Conservation (phyloP, 2,797 vertebrate genomes). For the Perodicticus potto region DNA sequence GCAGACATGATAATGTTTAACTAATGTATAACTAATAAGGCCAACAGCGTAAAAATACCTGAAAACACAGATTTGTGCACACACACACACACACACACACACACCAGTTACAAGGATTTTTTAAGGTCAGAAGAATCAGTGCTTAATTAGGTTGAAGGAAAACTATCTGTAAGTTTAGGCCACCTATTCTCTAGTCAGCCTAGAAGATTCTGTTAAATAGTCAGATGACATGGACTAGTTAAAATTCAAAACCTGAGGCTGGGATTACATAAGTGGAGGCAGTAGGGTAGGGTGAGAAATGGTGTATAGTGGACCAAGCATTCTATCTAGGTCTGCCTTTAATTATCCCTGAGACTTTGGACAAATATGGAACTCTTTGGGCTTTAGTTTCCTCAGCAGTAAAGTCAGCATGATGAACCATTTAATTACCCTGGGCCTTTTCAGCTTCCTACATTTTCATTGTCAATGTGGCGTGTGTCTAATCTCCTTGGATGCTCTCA, state of each 20-base stretch:
- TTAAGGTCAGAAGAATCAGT: slow-evolving; percentile 26
- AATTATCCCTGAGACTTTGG: neutral
- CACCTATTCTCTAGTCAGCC: neutral
- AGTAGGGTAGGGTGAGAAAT: neutral
- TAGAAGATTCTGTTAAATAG: slow-evolving; percentile 20
- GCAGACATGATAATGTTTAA: neutral
- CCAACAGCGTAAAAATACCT: slow-evolving; percentile 1
- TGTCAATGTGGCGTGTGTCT: neutral
- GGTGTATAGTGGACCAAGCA: neutral
- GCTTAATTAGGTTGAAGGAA: slow-evolving; percentile 52
- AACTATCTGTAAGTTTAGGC: neutral
- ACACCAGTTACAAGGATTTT: neutral
- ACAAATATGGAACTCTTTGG: neutral
- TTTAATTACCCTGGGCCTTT: neutral
- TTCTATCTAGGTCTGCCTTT: neutral
- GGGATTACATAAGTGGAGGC: neutral
- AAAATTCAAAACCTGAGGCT: neutral
- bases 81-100: rapidly evolving
- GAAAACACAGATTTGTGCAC: neutral
- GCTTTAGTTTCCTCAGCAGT: neutral
- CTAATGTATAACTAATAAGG: neutral
- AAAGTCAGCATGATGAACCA: neutral
- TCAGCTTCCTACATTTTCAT: neutral
- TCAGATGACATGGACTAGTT: neutral
- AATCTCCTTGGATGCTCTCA: slow-evolving; percentile 1